Percentiles rank a stretch among this genome's conserved stretches.
phyloP scores from a whole-genome alignment of 1,140 invertebrate genomes.

The Lepidurus couesii region DNA sequence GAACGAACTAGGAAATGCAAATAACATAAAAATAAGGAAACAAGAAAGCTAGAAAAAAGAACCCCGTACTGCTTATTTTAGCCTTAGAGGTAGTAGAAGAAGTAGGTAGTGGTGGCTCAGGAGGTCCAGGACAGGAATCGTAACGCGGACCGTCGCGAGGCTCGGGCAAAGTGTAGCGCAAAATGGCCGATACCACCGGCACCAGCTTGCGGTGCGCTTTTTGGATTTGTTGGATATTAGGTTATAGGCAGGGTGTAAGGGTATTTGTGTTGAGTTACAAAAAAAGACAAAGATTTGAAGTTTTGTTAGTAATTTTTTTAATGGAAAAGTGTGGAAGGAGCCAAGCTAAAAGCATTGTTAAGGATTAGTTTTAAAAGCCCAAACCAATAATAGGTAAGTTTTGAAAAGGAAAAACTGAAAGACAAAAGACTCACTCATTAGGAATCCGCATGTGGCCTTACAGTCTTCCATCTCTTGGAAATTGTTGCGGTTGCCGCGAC shows the following conservation, averaged over 20 bases:
- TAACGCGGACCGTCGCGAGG: slow-evolving; percentile 6
- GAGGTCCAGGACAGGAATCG: slow-evolving; percentile 17
- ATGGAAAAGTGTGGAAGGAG: too few species aligned
- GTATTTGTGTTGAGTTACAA: not conserved
- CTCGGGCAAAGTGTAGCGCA: slow-evolving; percentile 30
- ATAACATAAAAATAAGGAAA: not conserved
- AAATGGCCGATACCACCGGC: slow-evolving; percentile 32
- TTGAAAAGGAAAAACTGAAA: slow-evolving; percentile 20
- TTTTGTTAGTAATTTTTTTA: too few species aligned
- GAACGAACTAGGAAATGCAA: not conserved
- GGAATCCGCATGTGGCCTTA: slow-evolving; percentile 56
- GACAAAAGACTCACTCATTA: slow-evolving; percentile 38
- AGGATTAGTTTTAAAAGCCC: not conserved
- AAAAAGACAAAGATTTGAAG: not conserved
- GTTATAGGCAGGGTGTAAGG: not conserved
- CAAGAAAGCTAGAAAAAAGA: not conserved
- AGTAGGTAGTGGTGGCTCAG: not conserved
- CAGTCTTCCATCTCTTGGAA: slow-evolving; percentile 74
- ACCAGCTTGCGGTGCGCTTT: not conserved
- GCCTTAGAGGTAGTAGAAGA: not conserved
- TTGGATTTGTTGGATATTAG: not conserved
- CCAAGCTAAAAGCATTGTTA: too few species aligned
- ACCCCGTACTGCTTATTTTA: not conserved
- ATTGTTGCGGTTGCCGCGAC: slow-evolving; percentile 82
- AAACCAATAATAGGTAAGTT: not conserved